Conservation (phyloP, 2,113 vertebrate genomes). For the Atractosteus spatula region DNA sequence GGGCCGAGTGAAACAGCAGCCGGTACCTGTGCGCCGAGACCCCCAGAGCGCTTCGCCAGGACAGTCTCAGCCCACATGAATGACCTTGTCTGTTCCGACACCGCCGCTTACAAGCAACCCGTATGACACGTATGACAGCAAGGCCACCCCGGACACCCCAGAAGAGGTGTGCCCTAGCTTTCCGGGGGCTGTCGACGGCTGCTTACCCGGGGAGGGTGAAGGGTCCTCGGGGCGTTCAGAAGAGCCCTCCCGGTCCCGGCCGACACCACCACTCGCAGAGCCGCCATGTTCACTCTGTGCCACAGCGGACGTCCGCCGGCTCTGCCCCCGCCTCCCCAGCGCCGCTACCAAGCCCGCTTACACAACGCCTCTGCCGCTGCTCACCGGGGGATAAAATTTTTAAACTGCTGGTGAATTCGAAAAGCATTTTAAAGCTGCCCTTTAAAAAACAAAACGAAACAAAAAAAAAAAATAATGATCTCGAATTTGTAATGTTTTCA, state of each 20-base stretch:
- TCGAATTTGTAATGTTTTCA: too few species aligned
- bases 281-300: constrained; percentile 61
- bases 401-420: too few species aligned
- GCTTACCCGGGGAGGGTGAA: constrained; percentile 54
- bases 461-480: too few species aligned
- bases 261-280: constrained; percentile 55
- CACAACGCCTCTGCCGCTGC: constrained; percentile 11
- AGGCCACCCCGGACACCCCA: too few species aligned
- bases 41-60: not conserved
- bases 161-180: not conserved
- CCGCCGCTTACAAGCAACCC: not conserved
- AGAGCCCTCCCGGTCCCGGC: constrained; percentile 59
- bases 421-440: too few species aligned
- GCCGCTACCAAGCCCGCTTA: not conserved
- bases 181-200: rapidly evolving
- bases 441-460: too few species aligned
- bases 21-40: too few species aligned
- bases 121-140: not conserved
- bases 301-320: constrained; percentile 15
- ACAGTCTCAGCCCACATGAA: not conserved
- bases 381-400: not conserved
- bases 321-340: not conserved
- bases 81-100: not conserved
- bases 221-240: constrained; percentile 46
- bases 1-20: too few species aligned